Evolutionary conservation across 35 echinoderm and acorn worm species (phyloP).

Genomic region (Nesometra sesokonis): DNA sequence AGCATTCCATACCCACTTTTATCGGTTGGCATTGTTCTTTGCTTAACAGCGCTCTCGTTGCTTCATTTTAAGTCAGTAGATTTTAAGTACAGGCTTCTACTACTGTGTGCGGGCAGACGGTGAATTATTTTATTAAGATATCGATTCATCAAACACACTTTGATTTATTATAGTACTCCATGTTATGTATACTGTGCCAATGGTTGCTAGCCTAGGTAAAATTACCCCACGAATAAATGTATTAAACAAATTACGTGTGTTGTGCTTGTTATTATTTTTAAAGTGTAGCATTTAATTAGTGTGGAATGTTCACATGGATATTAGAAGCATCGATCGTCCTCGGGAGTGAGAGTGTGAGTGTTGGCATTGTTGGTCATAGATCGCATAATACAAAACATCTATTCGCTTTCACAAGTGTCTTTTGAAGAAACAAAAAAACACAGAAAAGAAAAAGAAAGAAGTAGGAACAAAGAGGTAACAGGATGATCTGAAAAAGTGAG

Average conservation of each 20-base stretch:
- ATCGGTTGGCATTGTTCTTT: neutral
- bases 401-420: too few relatives aligned
- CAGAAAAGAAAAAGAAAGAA: too few relatives aligned
- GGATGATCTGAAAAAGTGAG: too few relatives aligned
- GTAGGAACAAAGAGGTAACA: too few relatives aligned
- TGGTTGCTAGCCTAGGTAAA: neutral
- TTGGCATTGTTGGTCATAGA: too few relatives aligned
- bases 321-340: too few relatives aligned
- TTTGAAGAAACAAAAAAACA: too few relatives aligned
- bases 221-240: neutral
- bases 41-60: neutral
- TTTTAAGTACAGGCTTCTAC: neutral
- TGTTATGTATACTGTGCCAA: neutral
- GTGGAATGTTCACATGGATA: too few relatives aligned
- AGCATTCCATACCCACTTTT: neutral
- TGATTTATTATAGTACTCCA: neutral
- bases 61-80: neutral
- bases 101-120: neutral
- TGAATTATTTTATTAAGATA: neutral
- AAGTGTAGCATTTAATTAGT: too few relatives aligned
- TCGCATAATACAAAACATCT: too few relatives aligned
- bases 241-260: neutral
- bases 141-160: neutral
- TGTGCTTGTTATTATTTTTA: too few relatives aligned
- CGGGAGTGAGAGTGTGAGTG: too few relatives aligned